phyloP scores from a whole-genome alignment of 2,888 invertebrate genomes.

The Synergus japonicus region DNA sequence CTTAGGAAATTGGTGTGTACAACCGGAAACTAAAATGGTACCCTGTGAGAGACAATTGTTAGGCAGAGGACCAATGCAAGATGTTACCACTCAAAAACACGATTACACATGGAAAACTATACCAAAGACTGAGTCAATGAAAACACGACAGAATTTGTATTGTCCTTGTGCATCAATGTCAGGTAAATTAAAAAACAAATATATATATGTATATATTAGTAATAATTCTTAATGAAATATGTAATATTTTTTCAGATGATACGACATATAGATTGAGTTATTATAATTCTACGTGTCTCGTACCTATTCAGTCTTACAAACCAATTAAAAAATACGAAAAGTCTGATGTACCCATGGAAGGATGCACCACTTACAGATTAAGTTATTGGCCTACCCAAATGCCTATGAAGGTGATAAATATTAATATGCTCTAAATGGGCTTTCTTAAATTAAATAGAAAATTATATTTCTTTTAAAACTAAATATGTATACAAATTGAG shows the following conservation, averaged over 20 bases:
- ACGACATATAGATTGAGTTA: constrained; percentile 84
- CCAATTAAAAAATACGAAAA: constrained; percentile 79
- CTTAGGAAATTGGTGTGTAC: constrained; percentile 70
- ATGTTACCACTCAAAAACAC: constrained; percentile 85
- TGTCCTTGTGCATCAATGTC: constrained; percentile 62
- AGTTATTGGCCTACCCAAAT: constrained; percentile 78
- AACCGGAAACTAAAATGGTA: constrained; percentile 62
- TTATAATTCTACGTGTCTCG: constrained; percentile 79
- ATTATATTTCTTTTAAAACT: too few relatives aligned
- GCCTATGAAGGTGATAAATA: constrained; percentile 58
- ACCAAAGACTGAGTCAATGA: constrained; percentile 53
- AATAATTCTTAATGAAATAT: background rate
- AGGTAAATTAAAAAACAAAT: constrained; percentile 57
- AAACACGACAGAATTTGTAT: constrained; percentile 61
- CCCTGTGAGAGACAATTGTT: constrained; percentile 67
- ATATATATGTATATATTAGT: background rate
- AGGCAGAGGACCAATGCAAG: constrained; percentile 83
- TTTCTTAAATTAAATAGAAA: too few relatives aligned
- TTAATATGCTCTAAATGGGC: background rate
- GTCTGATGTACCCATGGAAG: constrained; percentile 80
- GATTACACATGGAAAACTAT: constrained; percentile 80
- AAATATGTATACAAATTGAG: background rate
- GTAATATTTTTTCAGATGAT: constrained; percentile 76
- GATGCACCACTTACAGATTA: constrained; percentile 80
- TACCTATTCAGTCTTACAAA: constrained; percentile 77